Conservation (phyloP, 2,797 vertebrate genomes). For the Tapera naevia region DNA sequence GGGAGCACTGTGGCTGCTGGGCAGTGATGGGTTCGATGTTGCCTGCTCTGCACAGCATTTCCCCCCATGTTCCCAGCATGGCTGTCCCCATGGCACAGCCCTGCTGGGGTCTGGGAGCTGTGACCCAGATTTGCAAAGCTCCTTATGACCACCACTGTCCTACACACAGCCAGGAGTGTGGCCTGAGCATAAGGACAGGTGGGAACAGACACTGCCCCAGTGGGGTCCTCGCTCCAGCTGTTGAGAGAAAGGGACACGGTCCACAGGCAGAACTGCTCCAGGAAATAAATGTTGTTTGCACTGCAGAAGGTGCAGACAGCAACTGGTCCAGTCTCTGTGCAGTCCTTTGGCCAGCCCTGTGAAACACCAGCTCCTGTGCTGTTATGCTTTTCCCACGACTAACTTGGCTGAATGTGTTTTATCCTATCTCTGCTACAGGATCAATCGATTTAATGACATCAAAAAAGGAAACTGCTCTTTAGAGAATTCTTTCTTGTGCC, state of each 20-base stretch:
- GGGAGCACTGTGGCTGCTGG: background rate
- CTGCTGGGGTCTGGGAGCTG: background rate
- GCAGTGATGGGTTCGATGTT: background rate
- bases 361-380: background rate
- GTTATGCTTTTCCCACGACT: background rate
- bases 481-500: background rate
- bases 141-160: background rate
- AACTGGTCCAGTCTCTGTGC: background rate
- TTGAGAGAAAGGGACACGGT: background rate
- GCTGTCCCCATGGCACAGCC: background rate
- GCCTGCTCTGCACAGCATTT: background rate
- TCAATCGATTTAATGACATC: background rate
- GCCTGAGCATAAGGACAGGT: background rate
- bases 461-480: background rate
- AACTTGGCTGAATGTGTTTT: background rate
- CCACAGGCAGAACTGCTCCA: background rate
- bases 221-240: background rate
- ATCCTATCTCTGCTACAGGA: background rate
- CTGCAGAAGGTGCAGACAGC: background rate
- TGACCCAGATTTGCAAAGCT: background rate
- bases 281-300: background rate
- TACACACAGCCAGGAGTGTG: background rate
- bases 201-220: rapidly evolving
- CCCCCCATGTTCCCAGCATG: background rate
- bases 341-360: background rate